A percentile compares a stretch with the other conserved stretches of the same genome.
Evolutionary conservation across 2,113 vertebrate genomes (phyloP).

Genomic region (Elachura formosa): DNA sequence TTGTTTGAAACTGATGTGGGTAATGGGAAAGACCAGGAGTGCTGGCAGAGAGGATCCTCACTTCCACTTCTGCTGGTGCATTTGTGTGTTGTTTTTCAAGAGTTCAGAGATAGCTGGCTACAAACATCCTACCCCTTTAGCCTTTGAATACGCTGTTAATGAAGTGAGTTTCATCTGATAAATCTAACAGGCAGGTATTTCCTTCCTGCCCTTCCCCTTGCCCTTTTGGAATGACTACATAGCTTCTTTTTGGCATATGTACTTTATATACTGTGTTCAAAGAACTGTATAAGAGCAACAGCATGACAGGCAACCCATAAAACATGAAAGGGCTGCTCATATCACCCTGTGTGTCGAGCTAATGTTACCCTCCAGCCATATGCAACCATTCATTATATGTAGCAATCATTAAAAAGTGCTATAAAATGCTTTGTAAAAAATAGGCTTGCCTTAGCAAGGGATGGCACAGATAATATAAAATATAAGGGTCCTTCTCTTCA

Average conservation of each 20-base stretch:
- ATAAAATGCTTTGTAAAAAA: conserved; percentile 11
- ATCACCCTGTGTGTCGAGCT: conserved; percentile 7
- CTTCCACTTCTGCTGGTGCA: not conserved
- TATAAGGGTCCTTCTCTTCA: not conserved
- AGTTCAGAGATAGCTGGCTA: not conserved
- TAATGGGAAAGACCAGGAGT: not conserved
- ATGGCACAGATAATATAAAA: not conserved
- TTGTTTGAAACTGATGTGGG: not conserved
- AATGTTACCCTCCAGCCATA: conserved; percentile 40
- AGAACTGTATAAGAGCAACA: conserved; percentile 34
- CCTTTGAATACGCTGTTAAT: conserved; percentile 16
- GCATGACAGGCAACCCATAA: conserved; percentile 50
- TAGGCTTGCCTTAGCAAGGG: not conserved
- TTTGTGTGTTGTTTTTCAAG: not conserved
- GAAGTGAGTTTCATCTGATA: conserved; percentile 28
- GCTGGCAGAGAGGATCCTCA: not conserved
- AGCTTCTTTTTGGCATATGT: conserved; percentile 43
- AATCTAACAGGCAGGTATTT: conserved; percentile 54
- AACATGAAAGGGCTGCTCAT: conserved; percentile 49
- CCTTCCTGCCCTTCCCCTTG: conserved; percentile 49
- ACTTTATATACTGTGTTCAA: conserved; percentile 43
- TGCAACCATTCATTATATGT: conserved; percentile 30
- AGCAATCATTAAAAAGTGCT: conserved; percentile 17
- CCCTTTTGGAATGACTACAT: conserved; percentile 50
- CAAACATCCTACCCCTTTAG: conserved; percentile 11